Percentiles rank a stretch among this genome's conserved stretches.
phyloP scores from a whole-genome alignment of 2,113 vertebrate genomes.

The Verasper variegatus region DNA sequence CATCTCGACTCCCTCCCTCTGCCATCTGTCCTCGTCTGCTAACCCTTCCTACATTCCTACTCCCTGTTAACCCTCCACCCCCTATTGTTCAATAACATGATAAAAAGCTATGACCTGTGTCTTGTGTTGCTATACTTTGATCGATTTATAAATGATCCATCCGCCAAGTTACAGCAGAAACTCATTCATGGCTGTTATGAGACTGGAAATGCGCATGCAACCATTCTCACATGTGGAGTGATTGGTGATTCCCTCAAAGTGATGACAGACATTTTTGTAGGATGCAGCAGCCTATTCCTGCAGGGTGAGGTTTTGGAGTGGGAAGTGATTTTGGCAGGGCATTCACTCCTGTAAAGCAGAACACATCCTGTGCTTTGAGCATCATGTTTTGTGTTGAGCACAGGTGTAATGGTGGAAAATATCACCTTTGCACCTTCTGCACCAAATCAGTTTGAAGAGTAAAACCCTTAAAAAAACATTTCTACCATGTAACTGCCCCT shows the following conservation, averaged over 20 bases:
- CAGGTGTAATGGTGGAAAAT: neutral
- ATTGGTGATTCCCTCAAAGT: constrained; percentile 18
- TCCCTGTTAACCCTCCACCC: constrained; percentile 29
- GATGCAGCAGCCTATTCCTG: too few species aligned
- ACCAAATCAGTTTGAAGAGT: neutral
- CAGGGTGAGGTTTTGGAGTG: neutral
- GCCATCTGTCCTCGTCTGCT: constrained; percentile 74
- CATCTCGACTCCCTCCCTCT: constrained; percentile 58
- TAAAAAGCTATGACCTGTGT: neutral
- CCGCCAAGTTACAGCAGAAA: constrained; percentile 15
- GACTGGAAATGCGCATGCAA: constrained; percentile 25
- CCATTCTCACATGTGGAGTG: constrained; percentile 22
- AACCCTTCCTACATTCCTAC: constrained; percentile 56
- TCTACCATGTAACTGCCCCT: too few species aligned
- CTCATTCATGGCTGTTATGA: constrained; percentile 39
- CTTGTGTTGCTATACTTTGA: neutral
- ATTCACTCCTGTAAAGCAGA: neutral
- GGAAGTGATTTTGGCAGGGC: neutral
- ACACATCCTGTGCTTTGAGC: neutral
- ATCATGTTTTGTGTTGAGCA: neutral
- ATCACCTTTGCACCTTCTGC: neutral
- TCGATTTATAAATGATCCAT: neutral
- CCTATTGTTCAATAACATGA: neutral
- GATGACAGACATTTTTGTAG: neutral
- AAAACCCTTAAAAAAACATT: neutral